These are phyloP conservation scores for Drosophila fuyamai DNA, from an alignment of 1,140 invertebrate genomes.

Conservation along the genomic window DNA sequence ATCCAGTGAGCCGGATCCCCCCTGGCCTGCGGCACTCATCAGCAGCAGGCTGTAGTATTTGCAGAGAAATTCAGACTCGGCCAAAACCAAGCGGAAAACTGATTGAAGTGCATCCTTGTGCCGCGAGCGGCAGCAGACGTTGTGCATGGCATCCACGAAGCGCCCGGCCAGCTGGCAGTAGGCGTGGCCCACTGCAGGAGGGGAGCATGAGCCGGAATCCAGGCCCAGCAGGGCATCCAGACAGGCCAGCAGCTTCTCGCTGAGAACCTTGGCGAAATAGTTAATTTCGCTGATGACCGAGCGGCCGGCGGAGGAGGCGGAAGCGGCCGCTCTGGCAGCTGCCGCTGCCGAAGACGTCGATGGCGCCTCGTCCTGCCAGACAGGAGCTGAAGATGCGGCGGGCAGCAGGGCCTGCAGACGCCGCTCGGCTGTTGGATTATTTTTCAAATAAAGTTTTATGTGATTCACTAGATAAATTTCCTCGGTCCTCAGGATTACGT, in stretches of 20 bases:
- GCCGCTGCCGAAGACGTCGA: conserved; percentile 80
- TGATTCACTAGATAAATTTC: conserved; percentile 85
- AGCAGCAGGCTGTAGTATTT: conserved; percentile 80
- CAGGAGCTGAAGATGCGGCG: conserved; percentile 9
- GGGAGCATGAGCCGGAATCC: neutral
- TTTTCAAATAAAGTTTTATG: conserved; percentile 85
- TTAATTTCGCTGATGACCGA: conserved; percentile 78
- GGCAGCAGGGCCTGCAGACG: conserved; percentile 31
- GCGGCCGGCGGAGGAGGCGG: conserved; percentile 7
- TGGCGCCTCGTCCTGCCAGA: conserved; percentile 69
- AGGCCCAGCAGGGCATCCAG: conserved; percentile 46
- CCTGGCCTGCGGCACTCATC: conserved; percentile 54
- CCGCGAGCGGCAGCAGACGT: conserved; percentile 77
- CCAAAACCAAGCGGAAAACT: conserved; percentile 77
- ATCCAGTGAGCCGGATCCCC: conserved; percentile 43
- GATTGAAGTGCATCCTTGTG: conserved; percentile 80
- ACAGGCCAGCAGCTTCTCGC: conserved; percentile 74
- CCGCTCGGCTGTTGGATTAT: conserved; percentile 71
- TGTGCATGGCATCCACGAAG: conserved; percentile 75
- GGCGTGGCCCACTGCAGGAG: conserved; percentile 27
- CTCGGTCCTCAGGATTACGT: conserved; percentile 84
- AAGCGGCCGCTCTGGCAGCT: conserved; percentile 57
- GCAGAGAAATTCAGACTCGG: conserved; percentile 80
- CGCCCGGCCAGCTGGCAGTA: conserved; percentile 68
- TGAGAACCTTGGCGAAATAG: conserved; percentile 83